Evolutionary conservation across 2,888 invertebrate species (phyloP).

Genomic region (Malthinus flaveolus): DNA sequence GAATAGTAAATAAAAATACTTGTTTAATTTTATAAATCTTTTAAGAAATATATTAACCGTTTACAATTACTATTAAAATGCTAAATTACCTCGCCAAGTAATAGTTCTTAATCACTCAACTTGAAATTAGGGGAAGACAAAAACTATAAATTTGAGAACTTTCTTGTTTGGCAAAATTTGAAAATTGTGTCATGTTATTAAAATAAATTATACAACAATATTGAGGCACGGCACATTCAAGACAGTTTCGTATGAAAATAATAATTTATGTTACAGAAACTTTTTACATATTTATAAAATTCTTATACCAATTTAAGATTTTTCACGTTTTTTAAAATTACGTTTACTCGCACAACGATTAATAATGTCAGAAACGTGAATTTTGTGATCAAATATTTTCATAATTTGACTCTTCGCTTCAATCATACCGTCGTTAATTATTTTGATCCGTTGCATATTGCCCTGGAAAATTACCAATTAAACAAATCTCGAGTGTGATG

Average conservation of each 20-base stretch:
- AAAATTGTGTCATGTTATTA: no score
- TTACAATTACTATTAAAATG: not conserved
- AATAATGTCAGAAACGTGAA: constrained; percentile 85
- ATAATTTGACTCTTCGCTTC: constrained; percentile 88
- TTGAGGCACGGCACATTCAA: not conserved
- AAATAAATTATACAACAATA: no score
- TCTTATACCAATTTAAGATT: constrained; percentile 48
- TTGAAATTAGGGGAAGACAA: no score
- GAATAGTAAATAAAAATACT: constrained; percentile 4
- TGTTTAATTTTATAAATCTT: constrained; percentile 5
- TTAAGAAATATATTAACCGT: constrained; percentile 5
- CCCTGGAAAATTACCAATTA: constrained; percentile 64
- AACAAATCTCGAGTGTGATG: not conserved
- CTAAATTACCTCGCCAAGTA: no score
- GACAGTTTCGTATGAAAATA: not conserved
- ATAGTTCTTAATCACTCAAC: no score
- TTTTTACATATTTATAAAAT: not conserved
- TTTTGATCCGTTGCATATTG: constrained; percentile 91
- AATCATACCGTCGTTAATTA: constrained; percentile 87
- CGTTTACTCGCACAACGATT: constrained; percentile 90
- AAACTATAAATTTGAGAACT: no score
- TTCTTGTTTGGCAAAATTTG: no score
- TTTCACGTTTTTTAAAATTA: constrained; percentile 89
- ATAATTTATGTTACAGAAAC: not conserved
- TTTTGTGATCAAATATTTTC: constrained; percentile 89